These are phyloP conservation scores for Saccostrea echinata DNA, from an alignment of 1,140 invertebrate species.

Conservation along the genomic window DNA sequence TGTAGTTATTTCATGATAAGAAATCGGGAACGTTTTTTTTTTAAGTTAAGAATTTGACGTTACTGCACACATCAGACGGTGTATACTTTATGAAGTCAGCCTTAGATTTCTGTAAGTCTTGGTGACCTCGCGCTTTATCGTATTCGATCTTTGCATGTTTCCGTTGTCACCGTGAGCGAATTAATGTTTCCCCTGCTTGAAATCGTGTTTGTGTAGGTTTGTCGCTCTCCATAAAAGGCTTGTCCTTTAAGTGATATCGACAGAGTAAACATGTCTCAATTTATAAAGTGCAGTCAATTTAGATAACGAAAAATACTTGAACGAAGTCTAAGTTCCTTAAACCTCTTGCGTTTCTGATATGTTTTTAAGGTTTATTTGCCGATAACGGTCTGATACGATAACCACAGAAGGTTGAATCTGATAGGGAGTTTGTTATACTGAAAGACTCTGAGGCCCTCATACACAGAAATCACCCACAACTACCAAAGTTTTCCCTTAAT, in stretches of 20 bases:
- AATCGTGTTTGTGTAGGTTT: conserved; percentile 4
- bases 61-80: background rate
- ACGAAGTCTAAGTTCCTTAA: background rate
- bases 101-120: background rate
- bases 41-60: background rate
- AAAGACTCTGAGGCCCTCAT: background rate
- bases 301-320: conserved; percentile 31
- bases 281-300: conserved; percentile 39
- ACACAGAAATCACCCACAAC: too few relatives aligned
- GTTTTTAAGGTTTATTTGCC: background rate
- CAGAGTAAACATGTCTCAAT: conserved; percentile 20
- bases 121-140: background rate
- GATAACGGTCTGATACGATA: background rate
- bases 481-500: too few relatives aligned
- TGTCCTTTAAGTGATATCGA: conserved; percentile 1
- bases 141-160: background rate
- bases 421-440: background rate
- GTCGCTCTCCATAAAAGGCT: background rate
- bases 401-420: too few relatives aligned
- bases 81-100: background rate
- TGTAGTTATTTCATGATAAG: background rate
- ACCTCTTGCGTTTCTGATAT: background rate
- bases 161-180: conserved; percentile 7
- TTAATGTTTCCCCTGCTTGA: background rate
- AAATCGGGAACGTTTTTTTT: background rate